Percentiles rank a stretch among this genome's conserved stretches.
Evolutionary conservation across 2,888 invertebrate genomes (phyloP).

Genomic region (Hemithea aestivaria): DNA sequence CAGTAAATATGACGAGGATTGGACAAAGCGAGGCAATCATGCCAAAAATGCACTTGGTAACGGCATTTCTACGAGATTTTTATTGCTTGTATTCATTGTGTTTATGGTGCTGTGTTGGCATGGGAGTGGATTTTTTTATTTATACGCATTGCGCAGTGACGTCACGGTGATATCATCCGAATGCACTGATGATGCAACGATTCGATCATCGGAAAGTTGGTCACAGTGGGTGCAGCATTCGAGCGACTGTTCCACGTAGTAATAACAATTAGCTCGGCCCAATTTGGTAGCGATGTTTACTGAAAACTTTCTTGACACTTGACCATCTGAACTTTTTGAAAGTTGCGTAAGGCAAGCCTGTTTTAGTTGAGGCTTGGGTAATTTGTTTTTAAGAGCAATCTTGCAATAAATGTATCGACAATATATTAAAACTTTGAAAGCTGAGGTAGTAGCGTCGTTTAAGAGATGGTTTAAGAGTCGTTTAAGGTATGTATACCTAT

Average conservation of each 20-base stretch:
- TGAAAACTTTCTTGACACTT: slow-evolving; percentile 8
- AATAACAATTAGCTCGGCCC: slow-evolving; percentile 19
- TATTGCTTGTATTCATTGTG: slow-evolving; percentile 40
- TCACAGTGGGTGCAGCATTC: slow-evolving; percentile 23
- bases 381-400: background rate
- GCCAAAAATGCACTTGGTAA: slow-evolving; percentile 49
- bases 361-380: slow-evolving; percentile 4
- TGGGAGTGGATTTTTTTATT: slow-evolving; percentile 29
- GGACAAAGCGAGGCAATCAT: slow-evolving; percentile 37
- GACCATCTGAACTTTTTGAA: slow-evolving; percentile 1
- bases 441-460: too few relatives aligned
- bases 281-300: slow-evolving; percentile 8
- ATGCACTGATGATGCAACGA: slow-evolving; percentile 48
- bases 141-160: slow-evolving; percentile 45
- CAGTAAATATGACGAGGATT: slow-evolving; percentile 26
- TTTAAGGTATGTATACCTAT: too few relatives aligned
- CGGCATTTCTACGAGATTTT: slow-evolving; percentile 44
- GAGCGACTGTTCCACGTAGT: slow-evolving; percentile 3
- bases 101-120: slow-evolving; percentile 41
- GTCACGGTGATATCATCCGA: slow-evolving; percentile 41
- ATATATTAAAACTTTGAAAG: too few relatives aligned
- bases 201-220: slow-evolving; percentile 42
- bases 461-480: too few relatives aligned
- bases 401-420: too few relatives aligned
- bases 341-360: slow-evolving; percentile 4